phyloP scores from a whole-genome alignment of 2,113 vertebrate genomes.

The Dendrocopos noguchii region DNA sequence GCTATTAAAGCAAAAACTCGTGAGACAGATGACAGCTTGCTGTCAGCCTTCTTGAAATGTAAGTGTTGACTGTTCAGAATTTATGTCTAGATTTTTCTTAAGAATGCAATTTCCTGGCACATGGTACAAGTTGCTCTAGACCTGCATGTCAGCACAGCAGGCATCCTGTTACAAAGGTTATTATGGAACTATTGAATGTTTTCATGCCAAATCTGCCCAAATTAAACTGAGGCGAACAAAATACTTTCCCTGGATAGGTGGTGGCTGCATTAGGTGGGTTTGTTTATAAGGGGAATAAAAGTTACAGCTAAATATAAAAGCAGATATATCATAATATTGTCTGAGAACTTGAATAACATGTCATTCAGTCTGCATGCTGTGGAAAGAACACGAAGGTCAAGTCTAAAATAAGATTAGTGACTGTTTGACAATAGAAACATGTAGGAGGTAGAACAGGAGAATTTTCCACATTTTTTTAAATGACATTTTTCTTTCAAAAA shows the following conservation, averaged over 20 bases:
- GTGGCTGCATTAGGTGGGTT: conserved; percentile 65
- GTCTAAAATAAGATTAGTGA: conserved; percentile 79
- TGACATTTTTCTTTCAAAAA: conserved; percentile 48
- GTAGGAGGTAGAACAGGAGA: conserved; percentile 75
- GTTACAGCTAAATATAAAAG: conserved; percentile 77
- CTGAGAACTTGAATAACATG: conserved; percentile 70
- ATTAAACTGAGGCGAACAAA: conserved; percentile 65
- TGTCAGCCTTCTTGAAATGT: conserved; percentile 71
- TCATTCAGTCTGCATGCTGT: conserved; percentile 70
- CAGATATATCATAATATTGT: conserved; percentile 76
- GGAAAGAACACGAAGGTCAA: conserved; percentile 73
- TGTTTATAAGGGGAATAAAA: conserved; percentile 76
- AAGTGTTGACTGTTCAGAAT: conserved; percentile 71
- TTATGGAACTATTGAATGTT: conserved; percentile 73
- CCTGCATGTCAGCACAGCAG: conserved; percentile 67
- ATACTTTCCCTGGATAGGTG: conserved; percentile 62
- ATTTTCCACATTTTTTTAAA: conserved; percentile 75
- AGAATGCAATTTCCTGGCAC: conserved; percentile 78
- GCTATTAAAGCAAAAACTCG: conserved; percentile 48
- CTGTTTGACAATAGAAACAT: conserved; percentile 80
- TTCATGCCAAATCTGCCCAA: conserved; percentile 73
- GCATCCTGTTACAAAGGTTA: conserved; percentile 77
- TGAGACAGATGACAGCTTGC: conserved; percentile 59
- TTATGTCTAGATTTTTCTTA: conserved; percentile 71
- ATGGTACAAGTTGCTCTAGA: conserved; percentile 58